Conservation (phyloP, 2,888 invertebrate genomes). For the Ophion ellenae region DNA sequence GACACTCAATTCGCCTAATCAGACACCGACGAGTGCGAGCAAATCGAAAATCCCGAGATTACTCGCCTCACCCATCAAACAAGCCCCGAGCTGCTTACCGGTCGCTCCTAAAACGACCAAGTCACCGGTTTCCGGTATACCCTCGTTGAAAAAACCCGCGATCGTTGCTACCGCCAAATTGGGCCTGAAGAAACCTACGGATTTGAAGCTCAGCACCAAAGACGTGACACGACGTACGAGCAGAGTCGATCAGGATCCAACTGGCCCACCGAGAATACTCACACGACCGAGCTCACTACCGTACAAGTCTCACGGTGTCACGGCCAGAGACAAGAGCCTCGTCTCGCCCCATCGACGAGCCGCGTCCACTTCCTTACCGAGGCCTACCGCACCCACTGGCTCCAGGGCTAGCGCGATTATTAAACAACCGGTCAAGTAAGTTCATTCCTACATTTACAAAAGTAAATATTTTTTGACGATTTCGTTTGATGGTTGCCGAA, state of each 20-base stretch:
- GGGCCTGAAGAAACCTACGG: conserved; percentile 59
- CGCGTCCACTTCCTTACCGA: conserved; percentile 88
- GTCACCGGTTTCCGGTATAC: conserved; percentile 79
- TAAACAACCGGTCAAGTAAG: conserved; percentile 84
- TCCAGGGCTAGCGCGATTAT: conserved; percentile 72
- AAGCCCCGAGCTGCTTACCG: conserved; percentile 78
- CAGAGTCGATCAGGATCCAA: conserved; percentile 86
- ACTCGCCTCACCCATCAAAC: conserved; percentile 89
- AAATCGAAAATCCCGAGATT: conserved; percentile 91
- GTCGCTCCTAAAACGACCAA: conserved; percentile 69
- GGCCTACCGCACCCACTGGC: conserved; percentile 83
- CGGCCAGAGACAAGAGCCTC: conserved; percentile 78
- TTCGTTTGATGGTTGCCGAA: too few species aligned
- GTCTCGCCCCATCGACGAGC: conserved; percentile 86
- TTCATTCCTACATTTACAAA: conserved; percentile 40
- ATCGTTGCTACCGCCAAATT: conserved; percentile 62
- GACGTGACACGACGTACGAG: conserved; percentile 85
- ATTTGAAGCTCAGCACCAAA: conserved; percentile 66
- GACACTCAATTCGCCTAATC: conserved; percentile 76
- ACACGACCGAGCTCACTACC: conserved; percentile 89
- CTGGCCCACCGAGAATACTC: conserved; percentile 78
- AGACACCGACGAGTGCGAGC: conserved; percentile 80
- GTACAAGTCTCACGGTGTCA: conserved; percentile 85
- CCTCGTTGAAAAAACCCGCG: conserved; percentile 78
- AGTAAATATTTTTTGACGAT: too few species aligned